Percentiles rank a stretch among this genome's conserved stretches.
Evolutionary conservation across 2,888 invertebrate species (phyloP).

Genomic region (Rhorus exstirpatorius): DNA sequence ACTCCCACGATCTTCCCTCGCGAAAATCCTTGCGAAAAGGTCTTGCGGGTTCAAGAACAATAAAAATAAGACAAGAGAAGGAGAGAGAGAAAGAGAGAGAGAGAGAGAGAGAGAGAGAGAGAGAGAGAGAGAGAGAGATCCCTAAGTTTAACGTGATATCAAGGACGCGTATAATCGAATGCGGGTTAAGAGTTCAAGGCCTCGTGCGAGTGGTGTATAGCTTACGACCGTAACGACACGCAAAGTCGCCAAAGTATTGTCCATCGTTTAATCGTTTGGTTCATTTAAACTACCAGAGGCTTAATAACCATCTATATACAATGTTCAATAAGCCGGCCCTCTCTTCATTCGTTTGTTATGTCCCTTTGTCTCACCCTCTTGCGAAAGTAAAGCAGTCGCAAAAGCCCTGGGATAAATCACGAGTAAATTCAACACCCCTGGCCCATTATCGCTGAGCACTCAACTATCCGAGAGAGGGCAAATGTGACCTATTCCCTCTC

Average conservation of each 20-base stretch:
- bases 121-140: constrained; percentile 27
- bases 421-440: constrained; percentile 59
- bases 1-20: background rate
- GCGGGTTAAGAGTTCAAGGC: constrained; percentile 78
- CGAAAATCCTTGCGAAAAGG: constrained; percentile 50
- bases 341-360: background rate
- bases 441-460: constrained; percentile 57
- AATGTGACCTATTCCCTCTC: constrained; percentile 29
- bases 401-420: constrained; percentile 45
- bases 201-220: constrained; percentile 53
- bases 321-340: constrained; percentile 6
- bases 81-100: too few species aligned
- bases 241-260: constrained; percentile 62
- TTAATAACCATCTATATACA: constrained; percentile 3
- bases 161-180: constrained; percentile 71
- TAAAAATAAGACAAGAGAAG: constrained; percentile 50
- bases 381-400: constrained; percentile 23
- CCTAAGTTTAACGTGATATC: constrained; percentile 64
- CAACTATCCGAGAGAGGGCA: background rate
- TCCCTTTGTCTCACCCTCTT: background rate
- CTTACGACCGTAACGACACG: constrained; percentile 51
- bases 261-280: constrained; percentile 40
- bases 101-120: too few species aligned
- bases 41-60: constrained; percentile 49
- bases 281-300: constrained; percentile 20